phyloP scores from a whole-genome alignment of 2,113 vertebrate genomes.

The Eurypyga helias region DNA sequence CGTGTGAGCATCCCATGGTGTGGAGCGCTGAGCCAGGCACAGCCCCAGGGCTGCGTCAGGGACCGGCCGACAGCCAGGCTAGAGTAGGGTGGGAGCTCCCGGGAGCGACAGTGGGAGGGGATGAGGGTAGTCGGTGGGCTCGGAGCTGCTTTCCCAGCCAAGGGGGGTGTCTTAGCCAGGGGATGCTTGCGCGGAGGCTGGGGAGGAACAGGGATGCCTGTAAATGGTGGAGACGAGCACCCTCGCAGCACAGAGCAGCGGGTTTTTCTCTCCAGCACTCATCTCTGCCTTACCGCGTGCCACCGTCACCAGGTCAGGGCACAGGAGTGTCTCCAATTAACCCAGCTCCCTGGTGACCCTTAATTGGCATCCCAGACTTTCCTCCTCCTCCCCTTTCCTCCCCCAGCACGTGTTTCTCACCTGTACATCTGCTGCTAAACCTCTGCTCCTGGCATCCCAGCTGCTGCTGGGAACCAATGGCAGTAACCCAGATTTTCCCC shows the following conservation, averaged over 20 bases:
- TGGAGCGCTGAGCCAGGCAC: neutral
- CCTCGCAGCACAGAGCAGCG: neutral
- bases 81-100: neutral
- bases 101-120: neutral
- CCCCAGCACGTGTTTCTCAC: neutral
- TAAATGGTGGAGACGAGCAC: neutral
- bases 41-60: neutral
- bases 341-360: neutral
- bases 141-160: neutral
- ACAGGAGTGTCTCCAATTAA: slow-evolving; percentile 35
- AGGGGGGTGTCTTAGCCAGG: neutral
- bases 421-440: neutral
- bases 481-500: neutral
- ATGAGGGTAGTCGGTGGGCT: neutral
- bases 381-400: neutral
- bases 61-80: fast-evolving
- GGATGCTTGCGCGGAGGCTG: neutral
- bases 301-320: neutral
- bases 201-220: neutral
- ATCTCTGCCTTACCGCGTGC: fast-evolving
- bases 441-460: neutral
- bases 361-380: slow-evolving; percentile 6
- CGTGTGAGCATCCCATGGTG: fast-evolving
- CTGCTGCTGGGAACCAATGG: neutral
- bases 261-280: neutral